Percentiles rank a stretch among this genome's conserved stretches.
Conservation (phyloP, 2,113 vertebrate species). For the Apodemus speciosus region DNA sequence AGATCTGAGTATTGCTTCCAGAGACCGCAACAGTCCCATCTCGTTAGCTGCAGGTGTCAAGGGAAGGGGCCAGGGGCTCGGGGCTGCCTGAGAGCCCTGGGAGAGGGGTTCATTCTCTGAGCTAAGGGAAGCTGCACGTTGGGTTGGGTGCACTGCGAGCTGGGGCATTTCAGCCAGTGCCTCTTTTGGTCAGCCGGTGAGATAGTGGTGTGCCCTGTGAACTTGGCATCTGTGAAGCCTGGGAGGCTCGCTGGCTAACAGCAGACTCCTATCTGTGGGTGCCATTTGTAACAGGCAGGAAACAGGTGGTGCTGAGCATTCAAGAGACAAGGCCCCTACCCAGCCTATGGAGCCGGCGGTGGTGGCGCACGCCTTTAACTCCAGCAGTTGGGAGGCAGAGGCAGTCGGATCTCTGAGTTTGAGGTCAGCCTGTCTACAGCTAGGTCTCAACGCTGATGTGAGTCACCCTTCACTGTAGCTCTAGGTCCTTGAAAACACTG, state of each 20-base stretch:
- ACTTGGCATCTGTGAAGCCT: neutral
- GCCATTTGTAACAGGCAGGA: neutral
- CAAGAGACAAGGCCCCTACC: neutral
- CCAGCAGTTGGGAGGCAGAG: neutral
- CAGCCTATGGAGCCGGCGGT: neutral
- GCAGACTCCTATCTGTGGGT: neutral
- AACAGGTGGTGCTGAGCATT: neutral
- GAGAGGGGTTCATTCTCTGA: neutral
- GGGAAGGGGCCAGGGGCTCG: neutral
- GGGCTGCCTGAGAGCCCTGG: neutral
- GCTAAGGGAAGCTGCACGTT: neutral
- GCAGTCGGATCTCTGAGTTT: neutral
- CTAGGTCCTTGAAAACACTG: neutral
- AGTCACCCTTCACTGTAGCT: neutral
- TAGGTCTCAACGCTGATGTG: neutral
- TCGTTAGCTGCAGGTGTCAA: neutral
- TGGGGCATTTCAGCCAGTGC: neutral
- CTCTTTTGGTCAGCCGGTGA: neutral
- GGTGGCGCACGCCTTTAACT: neutral
- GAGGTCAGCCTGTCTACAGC: neutral
- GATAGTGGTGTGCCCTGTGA: rapidly evolving
- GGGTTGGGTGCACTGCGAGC: neutral
- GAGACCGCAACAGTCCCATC: neutral
- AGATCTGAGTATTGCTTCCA: neutral
- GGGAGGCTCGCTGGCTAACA: neutral